Base-by-base conservation (phyloP, 2,888 invertebrate genomes). In the Agrypnus murinus region DNA sequence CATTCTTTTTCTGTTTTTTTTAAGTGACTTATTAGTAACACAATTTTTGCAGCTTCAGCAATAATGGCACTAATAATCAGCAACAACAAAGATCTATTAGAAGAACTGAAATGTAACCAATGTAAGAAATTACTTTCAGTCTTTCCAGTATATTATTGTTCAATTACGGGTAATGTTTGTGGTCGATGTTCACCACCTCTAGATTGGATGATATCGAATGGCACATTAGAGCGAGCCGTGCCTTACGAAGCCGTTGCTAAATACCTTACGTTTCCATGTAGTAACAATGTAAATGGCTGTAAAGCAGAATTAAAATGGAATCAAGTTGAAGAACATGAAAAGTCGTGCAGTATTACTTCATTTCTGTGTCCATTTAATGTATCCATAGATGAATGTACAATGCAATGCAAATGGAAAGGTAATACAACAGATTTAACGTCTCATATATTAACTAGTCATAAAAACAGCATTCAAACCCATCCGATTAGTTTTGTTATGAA, bases 321-420 rank as follows among this genome's bases (percentile, higher is more conserved):
- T 32, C 69, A 79, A 2, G 55, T 81, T 7, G 45, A 64, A 10
- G 73, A 68, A 12, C 82, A 82, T 45, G 78, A 81, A 65, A 75
- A 60, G 5, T 69, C 60, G 19, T 82, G 82, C 63, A 74, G 70
- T 8, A 77, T 72, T 58, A 76, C 75, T 17, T 72, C 72, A 36
- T 74, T 76, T 53, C 45, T 69, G 6, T 82, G 82, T 55, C 73
- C 79, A 0, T 76, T 78, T 53, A 72, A 69, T 36, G 15, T 25
- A 5, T 12, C 48, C n/a, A 4, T 32, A 2, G 57, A 12, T 12
- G 8, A 38, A 6, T 60, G 59, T 10, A 46, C 72, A 36, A 59
- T 71, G 10, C 74, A 72, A 15, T 82, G 81, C 50, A 69, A 71
- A 9, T 81, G 80, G 80, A 68, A 76, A 50, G 82, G 81, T 6